Evolutionary conservation across 2,113 vertebrate species (phyloP).

Genomic region (Podarcis raffonei): DNA sequence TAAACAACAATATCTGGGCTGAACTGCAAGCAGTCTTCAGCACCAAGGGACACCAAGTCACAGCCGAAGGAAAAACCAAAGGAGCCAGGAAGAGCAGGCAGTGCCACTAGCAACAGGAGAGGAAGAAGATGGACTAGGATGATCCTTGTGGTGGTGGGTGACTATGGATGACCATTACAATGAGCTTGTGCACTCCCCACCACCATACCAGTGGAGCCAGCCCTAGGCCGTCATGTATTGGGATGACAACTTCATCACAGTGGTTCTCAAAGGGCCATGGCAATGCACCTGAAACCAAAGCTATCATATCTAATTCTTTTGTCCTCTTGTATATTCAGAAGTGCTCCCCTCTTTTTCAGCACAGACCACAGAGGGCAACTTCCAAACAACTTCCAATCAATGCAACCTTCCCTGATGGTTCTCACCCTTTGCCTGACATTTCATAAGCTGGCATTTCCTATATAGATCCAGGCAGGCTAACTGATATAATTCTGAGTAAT

Average conservation of each 20-base stretch:
- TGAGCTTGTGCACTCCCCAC: not conserved
- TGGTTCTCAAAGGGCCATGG: not conserved
- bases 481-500: conserved; percentile 42
- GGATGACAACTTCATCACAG: not conserved
- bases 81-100: too few species aligned
- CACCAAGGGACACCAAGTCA: too few species aligned
- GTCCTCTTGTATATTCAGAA: not conserved
- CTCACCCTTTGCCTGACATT: conserved; percentile 27
- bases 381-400: conserved; percentile 9
- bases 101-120: too few species aligned
- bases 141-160: too few species aligned
- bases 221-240: not conserved
- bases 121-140: too few species aligned
- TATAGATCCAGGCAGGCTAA: conserved; percentile 8
- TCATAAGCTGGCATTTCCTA: conserved; percentile 30
- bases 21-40: not conserved
- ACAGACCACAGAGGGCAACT: not conserved
- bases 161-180: too few species aligned
- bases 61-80: too few species aligned
- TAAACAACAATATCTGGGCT: not conserved
- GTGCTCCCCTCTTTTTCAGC: not conserved
- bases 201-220: not conserved
- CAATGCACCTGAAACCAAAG: not conserved
- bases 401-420: not conserved
- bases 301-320: not conserved